phyloP scores from a whole-genome alignment of 2,797 vertebrate genomes.

The Pristis pectinata region DNA sequence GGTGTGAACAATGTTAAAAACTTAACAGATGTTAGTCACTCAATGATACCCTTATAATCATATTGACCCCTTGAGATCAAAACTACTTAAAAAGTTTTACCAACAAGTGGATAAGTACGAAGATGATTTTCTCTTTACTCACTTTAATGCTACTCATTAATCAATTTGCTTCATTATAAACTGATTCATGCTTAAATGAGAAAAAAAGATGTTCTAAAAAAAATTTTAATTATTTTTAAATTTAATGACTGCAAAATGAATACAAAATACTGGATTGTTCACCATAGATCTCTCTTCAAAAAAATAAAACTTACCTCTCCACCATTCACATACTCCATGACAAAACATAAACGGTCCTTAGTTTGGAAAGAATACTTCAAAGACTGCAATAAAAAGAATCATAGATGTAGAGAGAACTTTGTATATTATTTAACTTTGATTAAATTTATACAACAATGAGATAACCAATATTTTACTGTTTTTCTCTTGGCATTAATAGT shows the following conservation, averaged over 20 bases:
- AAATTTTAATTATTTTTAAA: too few species aligned
- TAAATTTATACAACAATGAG: constrained; percentile 1
- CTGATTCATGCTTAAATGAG: neutral
- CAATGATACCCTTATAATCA: neutral
- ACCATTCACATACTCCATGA: constrained; percentile 97
- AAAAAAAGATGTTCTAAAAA: neutral
- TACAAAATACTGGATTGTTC: neutral
- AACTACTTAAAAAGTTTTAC: neutral
- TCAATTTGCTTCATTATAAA: neutral
- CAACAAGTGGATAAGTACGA: neutral
- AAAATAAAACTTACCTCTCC: constrained; percentile 76
- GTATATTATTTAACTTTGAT: constrained; percentile 44
- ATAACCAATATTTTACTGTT: neutral
- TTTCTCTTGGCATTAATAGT: neutral
- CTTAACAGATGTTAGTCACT: neutral
- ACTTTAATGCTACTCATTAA: neutral
- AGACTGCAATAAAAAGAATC: constrained; percentile 75
- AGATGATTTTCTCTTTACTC: neutral
- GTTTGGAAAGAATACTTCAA: constrained; percentile 98
- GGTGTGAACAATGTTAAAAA: neutral
- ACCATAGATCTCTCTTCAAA: neutral
- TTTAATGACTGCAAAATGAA: neutral
- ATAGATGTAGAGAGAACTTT: constrained; percentile 37
- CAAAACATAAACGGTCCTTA: constrained; percentile 95
- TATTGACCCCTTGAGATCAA: neutral